These are phyloP conservation scores for Arvicanthis niloticus DNA, from an alignment of 2,113 vertebrate species.

Conservation along the genomic window DNA sequence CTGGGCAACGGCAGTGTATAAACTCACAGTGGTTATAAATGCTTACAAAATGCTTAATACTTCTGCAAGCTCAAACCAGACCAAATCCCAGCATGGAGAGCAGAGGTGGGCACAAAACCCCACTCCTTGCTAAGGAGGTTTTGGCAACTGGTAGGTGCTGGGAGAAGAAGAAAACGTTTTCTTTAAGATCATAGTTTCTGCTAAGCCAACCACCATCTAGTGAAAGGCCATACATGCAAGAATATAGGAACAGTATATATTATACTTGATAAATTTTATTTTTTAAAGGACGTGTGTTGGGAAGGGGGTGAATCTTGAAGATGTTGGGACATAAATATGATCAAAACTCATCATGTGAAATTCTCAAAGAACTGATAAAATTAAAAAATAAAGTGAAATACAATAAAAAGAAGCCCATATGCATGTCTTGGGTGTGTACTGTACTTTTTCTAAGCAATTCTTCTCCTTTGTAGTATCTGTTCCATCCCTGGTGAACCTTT, in stretches of 20 bases:
- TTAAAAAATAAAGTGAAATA: background rate
- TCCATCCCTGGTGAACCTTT: too few species aligned
- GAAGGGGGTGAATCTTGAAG: background rate
- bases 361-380: background rate
- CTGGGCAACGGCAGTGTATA: background rate
- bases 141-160: background rate
- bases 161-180: background rate
- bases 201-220: background rate
- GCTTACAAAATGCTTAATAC: background rate
- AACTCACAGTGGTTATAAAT: background rate
- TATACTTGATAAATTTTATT: background rate
- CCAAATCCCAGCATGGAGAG: background rate
- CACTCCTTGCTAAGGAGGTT: background rate
- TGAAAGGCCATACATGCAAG: background rate
- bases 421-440: background rate
- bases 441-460: background rate
- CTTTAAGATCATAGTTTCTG: background rate
- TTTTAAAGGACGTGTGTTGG: background rate
- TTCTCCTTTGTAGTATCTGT: background rate
- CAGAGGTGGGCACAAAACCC: background rate
- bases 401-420: background rate
- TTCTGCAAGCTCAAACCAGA: background rate
- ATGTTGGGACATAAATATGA: background rate
- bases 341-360: background rate
- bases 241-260: background rate